Conservation (phyloP, 2,797 vertebrate genomes). For the Trematomus bernacchii region DNA sequence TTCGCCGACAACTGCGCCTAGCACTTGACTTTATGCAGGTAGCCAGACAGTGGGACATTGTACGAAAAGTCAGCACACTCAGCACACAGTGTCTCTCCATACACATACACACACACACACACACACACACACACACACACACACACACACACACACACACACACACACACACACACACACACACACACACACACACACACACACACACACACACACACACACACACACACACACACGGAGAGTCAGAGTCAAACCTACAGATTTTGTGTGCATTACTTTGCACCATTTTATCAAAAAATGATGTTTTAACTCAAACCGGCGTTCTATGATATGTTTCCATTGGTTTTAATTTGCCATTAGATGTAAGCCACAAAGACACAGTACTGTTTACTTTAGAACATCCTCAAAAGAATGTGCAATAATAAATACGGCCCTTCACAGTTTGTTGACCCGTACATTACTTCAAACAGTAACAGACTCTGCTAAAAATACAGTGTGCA, state of each 20-base stretch:
- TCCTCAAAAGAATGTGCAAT: neutral
- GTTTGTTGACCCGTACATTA: neutral
- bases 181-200: neutral
- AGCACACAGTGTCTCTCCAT: no score
- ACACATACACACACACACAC: no score
- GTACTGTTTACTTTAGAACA: neutral
- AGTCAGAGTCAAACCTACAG: no score
- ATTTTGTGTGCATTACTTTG: no score
- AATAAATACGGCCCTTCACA: neutral
- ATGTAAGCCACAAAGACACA: neutral
- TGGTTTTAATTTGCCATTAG: neutral
- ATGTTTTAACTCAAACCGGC: neutral
- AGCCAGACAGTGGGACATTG: no score
- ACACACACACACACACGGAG: no score
- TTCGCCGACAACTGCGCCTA: no score
- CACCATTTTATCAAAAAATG: neutral
- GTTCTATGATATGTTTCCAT: neutral
- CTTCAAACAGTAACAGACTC: neutral
- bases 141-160: neutral
- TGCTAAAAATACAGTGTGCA: neutral
- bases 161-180: neutral
- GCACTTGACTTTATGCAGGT: no score
- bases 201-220: no score
- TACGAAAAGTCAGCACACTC: no score
- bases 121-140: constrained; percentile 21